Evolutionary conservation across 37 sponge, comb jelly and placozoan genomes (phyloP).

Genomic region (Lycopodina hypogea): DNA sequence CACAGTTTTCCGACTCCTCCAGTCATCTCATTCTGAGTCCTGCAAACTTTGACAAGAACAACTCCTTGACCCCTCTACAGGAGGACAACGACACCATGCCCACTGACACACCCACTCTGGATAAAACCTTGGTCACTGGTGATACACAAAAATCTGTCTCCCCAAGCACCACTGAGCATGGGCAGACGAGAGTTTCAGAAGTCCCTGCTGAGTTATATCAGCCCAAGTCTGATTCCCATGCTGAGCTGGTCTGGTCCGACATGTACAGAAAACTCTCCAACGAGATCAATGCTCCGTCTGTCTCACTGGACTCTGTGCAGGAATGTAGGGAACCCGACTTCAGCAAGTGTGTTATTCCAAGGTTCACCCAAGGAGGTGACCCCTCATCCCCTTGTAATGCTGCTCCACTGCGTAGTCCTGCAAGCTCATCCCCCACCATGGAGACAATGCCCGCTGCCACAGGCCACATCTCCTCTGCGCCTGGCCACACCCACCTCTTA

Average conservation of each 20-base stretch:
- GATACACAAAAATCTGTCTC: not conserved
- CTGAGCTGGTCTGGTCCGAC: not conserved
- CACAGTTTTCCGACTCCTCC: slow-evolving; percentile 26
- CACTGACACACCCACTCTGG: not conserved
- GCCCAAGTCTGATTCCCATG: not conserved
- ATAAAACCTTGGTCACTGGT: not conserved
- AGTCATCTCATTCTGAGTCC: slow-evolving; percentile 41
- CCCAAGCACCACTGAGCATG: not conserved
- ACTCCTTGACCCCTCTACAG: not conserved
- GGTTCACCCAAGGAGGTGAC: slow-evolving; percentile 7
- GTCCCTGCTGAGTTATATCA: no score
- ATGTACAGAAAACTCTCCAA: no score
- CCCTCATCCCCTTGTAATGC: not conserved
- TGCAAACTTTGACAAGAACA: not conserved
- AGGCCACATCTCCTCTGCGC: no score
- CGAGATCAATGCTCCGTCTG: no score
- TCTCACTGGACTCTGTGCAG: no score
- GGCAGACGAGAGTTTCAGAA: no score
- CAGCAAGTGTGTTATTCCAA: slow-evolving; percentile 26
- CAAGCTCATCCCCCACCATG: not conserved
- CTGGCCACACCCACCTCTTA: no score
- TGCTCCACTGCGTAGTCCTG: not conserved
- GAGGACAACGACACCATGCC: not conserved
- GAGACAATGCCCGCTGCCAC: no score
- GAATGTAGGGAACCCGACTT: no score